Conservation (phyloP, 2,113 vertebrate species). For the Seriola rivoliana region DNA sequence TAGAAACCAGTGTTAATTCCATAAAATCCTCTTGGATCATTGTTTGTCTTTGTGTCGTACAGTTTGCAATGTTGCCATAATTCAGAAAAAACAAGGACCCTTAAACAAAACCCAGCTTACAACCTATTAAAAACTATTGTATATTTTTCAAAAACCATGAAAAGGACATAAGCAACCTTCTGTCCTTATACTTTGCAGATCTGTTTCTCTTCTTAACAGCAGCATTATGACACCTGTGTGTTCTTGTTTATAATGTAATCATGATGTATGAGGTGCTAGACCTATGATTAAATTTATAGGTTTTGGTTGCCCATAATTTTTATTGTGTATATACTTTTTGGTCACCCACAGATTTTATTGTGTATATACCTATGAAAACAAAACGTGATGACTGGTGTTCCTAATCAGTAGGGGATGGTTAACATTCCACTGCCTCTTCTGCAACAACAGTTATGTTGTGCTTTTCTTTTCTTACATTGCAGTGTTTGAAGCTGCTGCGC, state of each 20-base stretch:
- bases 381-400: slow-evolving; percentile 40
- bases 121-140: slow-evolving; percentile 21
- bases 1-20: slow-evolving; percentile 8
- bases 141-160: slow-evolving; percentile 39
- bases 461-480: slow-evolving; percentile 39
- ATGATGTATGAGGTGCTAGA: slow-evolving; percentile 50
- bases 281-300: slow-evolving; percentile 47
- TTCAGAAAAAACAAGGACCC: background rate
- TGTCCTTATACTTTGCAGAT: slow-evolving; percentile 22
- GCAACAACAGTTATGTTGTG: slow-evolving; percentile 25
- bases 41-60: background rate
- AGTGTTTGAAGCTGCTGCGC: slow-evolving; percentile 47
- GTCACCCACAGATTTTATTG: slow-evolving; percentile 56
- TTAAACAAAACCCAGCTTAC: background rate
- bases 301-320: slow-evolving; percentile 54
- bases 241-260: slow-evolving; percentile 50
- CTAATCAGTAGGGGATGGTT: slow-evolving; percentile 37
- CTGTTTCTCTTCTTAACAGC: slow-evolving; percentile 29
- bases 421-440: slow-evolving; percentile 28
- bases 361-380: slow-evolving; percentile 62
- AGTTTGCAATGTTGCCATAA: background rate
- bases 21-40: background rate
- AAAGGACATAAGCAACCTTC: background rate
- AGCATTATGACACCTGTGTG: slow-evolving; percentile 27
- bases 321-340: slow-evolving; percentile 49